These are phyloP conservation scores for Alviniconcha marisindica DNA, from an alignment of 1,140 invertebrate genomes.

Conservation along the genomic window DNA sequence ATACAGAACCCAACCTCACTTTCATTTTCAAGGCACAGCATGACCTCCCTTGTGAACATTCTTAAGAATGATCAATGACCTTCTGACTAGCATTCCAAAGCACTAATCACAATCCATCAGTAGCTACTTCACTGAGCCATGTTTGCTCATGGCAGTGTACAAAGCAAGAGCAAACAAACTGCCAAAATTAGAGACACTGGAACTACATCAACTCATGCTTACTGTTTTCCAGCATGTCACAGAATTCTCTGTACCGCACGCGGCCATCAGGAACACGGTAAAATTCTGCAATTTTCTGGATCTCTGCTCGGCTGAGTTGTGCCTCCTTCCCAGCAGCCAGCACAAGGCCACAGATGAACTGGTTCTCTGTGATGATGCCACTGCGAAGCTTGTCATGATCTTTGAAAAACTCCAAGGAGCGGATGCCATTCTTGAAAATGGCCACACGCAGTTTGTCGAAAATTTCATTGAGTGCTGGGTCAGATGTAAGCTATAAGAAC, in stretches of 20 bases:
- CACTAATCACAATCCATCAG: no score
- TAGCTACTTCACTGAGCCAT: no score
- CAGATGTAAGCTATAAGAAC: constrained; percentile 60
- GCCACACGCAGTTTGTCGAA: constrained; percentile 74
- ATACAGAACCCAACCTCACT: no score
- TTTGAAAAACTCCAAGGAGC: constrained; percentile 75
- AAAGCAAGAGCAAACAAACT: background rate
- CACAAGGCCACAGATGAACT: constrained; percentile 74
- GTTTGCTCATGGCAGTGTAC: no score
- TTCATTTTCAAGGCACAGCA: background rate
- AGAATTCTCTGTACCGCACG: constrained; percentile 74
- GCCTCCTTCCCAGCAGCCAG: constrained; percentile 74
- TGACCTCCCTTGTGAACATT: background rate
- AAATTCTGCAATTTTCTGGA: constrained; percentile 73
- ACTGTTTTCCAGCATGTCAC: constrained; percentile 76
- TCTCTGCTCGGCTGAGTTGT: constrained; percentile 69
- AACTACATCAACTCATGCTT: constrained; percentile 20
- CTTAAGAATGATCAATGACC: background rate
- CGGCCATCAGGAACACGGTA: constrained; percentile 71
- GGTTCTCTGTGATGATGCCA: constrained; percentile 74
- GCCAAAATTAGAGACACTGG: background rate
- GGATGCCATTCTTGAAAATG: constrained; percentile 74
- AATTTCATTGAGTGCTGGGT: constrained; percentile 72
- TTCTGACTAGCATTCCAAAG: no score
- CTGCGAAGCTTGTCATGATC: constrained; percentile 75